Evolutionary conservation across 2,888 invertebrate genomes (phyloP).

Genomic region (Philaethria dido): DNA sequence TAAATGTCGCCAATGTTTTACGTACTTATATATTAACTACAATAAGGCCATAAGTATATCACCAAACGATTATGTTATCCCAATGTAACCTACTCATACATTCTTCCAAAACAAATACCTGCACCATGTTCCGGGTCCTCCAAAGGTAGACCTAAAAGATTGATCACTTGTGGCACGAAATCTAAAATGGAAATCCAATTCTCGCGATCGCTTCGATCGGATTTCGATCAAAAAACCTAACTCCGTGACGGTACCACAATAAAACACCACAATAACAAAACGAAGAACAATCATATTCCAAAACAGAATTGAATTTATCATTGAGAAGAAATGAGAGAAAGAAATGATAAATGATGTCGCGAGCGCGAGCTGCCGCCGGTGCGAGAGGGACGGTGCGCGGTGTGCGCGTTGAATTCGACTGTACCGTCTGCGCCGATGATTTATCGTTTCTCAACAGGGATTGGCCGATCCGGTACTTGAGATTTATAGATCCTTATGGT

Average conservation of each 20-base stretch:
- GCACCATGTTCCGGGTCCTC: conserved; percentile 30
- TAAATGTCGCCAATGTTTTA: neutral
- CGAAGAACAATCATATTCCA: conserved; percentile 81
- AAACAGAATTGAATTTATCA: conserved; percentile 84
- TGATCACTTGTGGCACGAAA: conserved; percentile 71
- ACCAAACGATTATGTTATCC: neutral
- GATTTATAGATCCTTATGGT: conserved; percentile 81
- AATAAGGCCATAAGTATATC: neutral
- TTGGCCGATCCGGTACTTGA: conserved; percentile 81
- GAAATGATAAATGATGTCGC: conserved; percentile 80
- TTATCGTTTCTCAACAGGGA: conserved; percentile 83
- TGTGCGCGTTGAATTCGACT: conserved; percentile 65
- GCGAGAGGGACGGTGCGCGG: conserved; percentile 63
- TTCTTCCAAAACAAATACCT: conserved; percentile 25
- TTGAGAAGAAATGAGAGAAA: conserved; percentile 78
- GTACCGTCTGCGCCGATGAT: conserved; percentile 78
- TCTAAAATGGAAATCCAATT: conserved; percentile 81
- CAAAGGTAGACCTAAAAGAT: conserved; percentile 58
- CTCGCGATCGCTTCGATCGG: conserved; percentile 80
- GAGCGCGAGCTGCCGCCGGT: conserved; percentile 58
- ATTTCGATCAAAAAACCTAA: conserved; percentile 79
- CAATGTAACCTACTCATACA: conserved; percentile 16
- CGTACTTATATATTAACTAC: neutral
- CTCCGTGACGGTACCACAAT: conserved; percentile 80
- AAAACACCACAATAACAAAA: conserved; percentile 81